phyloP scores from a whole-genome alignment of 2,797 vertebrate species.

The Mus caroli region DNA sequence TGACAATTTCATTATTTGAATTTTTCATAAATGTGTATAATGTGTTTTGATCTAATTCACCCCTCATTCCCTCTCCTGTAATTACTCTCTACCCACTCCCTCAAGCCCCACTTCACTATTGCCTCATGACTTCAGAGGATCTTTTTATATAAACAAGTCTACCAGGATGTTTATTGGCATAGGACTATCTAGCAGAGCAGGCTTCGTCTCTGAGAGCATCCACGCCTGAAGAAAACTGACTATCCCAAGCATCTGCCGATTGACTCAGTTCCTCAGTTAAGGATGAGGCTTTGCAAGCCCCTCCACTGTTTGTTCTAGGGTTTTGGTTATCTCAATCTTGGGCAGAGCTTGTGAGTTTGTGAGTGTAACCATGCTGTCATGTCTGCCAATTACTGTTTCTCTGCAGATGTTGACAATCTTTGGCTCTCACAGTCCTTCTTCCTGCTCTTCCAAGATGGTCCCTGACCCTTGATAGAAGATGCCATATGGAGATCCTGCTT shows the following conservation, averaged over 20 bases:
- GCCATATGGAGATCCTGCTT: neutral
- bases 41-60: neutral
- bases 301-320: neutral
- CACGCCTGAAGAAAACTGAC: neutral
- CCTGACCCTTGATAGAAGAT: too few relatives aligned
- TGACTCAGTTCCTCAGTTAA: neutral
- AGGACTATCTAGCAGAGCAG: neutral
- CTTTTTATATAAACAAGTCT: neutral
- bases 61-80: neutral
- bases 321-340: neutral
- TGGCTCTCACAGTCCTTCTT: neutral
- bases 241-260: neutral
- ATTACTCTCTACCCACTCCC: neutral
- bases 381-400: neutral
- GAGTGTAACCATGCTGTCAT: neutral
- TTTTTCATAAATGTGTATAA: neutral
- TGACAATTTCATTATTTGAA: neutral
- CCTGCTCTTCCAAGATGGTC: neutral
- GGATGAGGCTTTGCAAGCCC: too few relatives aligned
- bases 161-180: too few relatives aligned
- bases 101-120: too few relatives aligned
- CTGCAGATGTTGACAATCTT: neutral
- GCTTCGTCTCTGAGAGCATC: rapidly evolving
- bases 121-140: too few relatives aligned
- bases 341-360: neutral